phyloP scores from a whole-genome alignment of 2,888 invertebrate species.

The Drosophila siamana region DNA sequence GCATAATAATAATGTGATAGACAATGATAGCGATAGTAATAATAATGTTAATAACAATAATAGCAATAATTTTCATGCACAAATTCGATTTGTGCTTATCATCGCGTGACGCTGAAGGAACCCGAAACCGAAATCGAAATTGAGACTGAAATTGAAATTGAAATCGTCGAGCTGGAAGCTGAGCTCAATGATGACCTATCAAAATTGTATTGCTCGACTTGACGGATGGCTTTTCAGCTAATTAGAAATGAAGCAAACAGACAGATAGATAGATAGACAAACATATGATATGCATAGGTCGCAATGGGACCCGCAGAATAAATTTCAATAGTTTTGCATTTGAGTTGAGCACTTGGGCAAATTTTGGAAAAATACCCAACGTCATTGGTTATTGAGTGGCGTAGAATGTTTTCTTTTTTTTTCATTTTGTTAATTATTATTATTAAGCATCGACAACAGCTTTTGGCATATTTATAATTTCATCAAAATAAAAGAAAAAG shows the following conservation, averaged over 20 bases:
- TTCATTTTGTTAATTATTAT: too few species aligned
- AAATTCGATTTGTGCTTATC: slow-evolving; percentile 77
- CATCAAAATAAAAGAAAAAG: neutral
- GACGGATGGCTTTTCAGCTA: slow-evolving; percentile 60
- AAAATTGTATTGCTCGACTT: slow-evolving; percentile 54
- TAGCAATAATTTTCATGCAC: slow-evolving; percentile 61
- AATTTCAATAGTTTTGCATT: slow-evolving; percentile 27
- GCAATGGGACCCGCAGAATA: slow-evolving; percentile 37
- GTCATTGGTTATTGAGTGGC: slow-evolving; percentile 2
- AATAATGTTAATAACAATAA: slow-evolving; percentile 35
- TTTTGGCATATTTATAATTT: slow-evolving; percentile 5
- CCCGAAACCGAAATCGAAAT: slow-evolving; percentile 4
- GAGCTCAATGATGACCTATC: slow-evolving; percentile 56
- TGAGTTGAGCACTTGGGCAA: slow-evolving; percentile 38
- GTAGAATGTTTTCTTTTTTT: too few species aligned
- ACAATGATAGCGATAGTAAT: slow-evolving; percentile 55
- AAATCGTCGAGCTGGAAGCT: slow-evolving; percentile 30
- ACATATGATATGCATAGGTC: too few species aligned
- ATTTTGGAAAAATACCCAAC: slow-evolving; percentile 12
- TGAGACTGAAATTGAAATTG: neutral
- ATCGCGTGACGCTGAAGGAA: slow-evolving; percentile 64
- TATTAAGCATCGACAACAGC: slow-evolving; percentile 5
- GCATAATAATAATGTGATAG: slow-evolving; percentile 50
- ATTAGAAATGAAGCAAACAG: slow-evolving; percentile 54
- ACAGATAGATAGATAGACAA: neutral